phyloP scores from a whole-genome alignment of 2,113 vertebrate genomes.

The Tachycineta bicolor region DNA sequence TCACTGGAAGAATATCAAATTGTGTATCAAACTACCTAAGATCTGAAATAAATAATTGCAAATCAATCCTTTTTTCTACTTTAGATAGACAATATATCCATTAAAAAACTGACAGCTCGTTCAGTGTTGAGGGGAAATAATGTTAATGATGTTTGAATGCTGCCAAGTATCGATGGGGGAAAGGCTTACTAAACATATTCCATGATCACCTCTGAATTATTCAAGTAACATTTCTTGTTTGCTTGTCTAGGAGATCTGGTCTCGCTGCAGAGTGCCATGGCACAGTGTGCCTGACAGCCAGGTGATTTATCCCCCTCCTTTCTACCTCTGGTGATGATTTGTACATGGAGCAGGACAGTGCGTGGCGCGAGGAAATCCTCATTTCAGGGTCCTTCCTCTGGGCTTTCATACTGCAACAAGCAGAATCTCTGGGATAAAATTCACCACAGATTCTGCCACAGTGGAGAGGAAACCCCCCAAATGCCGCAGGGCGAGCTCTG shows the following conservation, averaged over 20 bases:
- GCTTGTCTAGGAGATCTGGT: not conserved
- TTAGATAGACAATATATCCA: not conserved
- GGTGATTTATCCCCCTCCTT: not conserved
- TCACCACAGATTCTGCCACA: not conserved
- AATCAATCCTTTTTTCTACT: not conserved
- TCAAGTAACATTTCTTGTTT: not conserved
- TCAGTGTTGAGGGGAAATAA: slow-evolving; percentile 16
- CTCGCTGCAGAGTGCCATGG: not conserved
- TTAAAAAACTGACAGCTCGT: not conserved
- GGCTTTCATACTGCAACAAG: not conserved
- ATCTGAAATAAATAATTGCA: slow-evolving; percentile 10
- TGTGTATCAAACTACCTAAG: not conserved
- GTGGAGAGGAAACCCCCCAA: not conserved
- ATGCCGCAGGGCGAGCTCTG: not conserved
- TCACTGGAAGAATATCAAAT: slow-evolving; percentile 3
- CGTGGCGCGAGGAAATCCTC: rapidly evolving
- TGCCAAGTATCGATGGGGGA: not conserved
- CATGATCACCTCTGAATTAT: not conserved
- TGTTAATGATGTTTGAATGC: not conserved
- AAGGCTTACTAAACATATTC: slow-evolving; percentile 6
- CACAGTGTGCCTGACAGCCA: not conserved
- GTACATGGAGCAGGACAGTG: rapidly evolving
- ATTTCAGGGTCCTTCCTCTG: not conserved
- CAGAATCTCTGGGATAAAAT: not conserved
- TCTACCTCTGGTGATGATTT: not conserved